These are phyloP conservation scores for Catostomus latipinnis DNA, from an alignment of 2,797 vertebrate genomes.

Conservation along the genomic window DNA sequence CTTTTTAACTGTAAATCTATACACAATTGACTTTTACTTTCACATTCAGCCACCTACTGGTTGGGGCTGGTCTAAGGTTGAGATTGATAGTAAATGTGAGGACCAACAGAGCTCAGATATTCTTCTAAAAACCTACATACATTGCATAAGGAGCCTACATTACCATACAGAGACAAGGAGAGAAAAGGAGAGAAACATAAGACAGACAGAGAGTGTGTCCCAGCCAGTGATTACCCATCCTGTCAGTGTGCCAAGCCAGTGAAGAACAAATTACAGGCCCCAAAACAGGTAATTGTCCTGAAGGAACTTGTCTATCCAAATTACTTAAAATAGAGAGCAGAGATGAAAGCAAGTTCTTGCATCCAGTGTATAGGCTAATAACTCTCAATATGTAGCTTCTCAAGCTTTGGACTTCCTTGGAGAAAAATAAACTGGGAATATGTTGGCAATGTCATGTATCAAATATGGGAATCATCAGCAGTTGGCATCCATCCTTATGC, in stretches of 20 bases:
- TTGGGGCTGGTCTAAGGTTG: too few relatives aligned
- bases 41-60: too few relatives aligned
- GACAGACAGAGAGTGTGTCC: constrained; percentile 26
- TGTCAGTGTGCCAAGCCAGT: constrained; percentile 41
- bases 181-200: constrained; percentile 7
- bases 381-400: not conserved
- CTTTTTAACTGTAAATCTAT: too few relatives aligned
- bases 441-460: not conserved
- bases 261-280: constrained; percentile 38
- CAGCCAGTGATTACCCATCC: constrained; percentile 35
- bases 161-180: constrained; percentile 20
- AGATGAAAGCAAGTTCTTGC: not conserved
- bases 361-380: not conserved
- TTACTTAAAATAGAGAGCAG: constrained; percentile 10
- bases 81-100: too few relatives aligned
- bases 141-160: constrained; percentile 1
- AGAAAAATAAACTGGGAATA: not conserved
- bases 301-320: constrained; percentile 17
- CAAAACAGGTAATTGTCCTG: constrained; percentile 23
- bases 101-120: too few relatives aligned
- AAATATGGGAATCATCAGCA: not conserved
- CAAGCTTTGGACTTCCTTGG: not conserved
- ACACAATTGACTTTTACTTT: too few relatives aligned
- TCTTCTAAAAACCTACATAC: not conserved
- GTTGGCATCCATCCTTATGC: not conserved